These are phyloP conservation scores for Ciconia nigra DNA, from an alignment of 2,797 vertebrate species.

Conservation along the genomic window DNA sequence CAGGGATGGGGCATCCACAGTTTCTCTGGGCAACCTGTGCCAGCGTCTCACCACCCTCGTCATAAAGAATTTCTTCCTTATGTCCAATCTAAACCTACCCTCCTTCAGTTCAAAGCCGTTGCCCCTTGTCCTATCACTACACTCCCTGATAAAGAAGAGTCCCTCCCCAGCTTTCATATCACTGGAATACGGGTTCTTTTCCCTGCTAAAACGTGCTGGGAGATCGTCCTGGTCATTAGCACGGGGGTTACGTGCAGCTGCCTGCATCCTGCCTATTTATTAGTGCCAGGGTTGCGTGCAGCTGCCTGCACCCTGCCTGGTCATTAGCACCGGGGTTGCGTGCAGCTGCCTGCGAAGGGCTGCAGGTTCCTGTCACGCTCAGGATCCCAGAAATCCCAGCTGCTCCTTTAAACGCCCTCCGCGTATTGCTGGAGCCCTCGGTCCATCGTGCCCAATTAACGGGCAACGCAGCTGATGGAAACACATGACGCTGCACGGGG, in stretches of 20 bases:
- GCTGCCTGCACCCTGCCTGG: no score
- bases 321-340: background rate
- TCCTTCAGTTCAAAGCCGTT: background rate
- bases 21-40: accelerated
- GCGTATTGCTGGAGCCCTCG: background rate
- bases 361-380: background rate
- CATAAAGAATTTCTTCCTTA: background rate
- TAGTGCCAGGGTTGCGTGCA: no score
- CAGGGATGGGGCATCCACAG: background rate
- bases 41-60: background rate
- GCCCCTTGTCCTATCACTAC: background rate
- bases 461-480: background rate
- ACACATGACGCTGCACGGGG: accelerated
- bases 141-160: background rate
- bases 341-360: background rate
- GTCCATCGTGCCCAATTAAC: background rate
- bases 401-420: background rate
- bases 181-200: background rate
- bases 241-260: background rate
- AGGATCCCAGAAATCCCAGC: background rate
- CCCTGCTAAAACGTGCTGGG: background rate
- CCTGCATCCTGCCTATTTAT: no score
- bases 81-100: no score
- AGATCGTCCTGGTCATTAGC: background rate
- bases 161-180: background rate